Evolutionary conservation across 2,797 vertebrate species (phyloP), one percentile per base, ranked within the genome.

Genomic region (Anableps anableps): DNA sequence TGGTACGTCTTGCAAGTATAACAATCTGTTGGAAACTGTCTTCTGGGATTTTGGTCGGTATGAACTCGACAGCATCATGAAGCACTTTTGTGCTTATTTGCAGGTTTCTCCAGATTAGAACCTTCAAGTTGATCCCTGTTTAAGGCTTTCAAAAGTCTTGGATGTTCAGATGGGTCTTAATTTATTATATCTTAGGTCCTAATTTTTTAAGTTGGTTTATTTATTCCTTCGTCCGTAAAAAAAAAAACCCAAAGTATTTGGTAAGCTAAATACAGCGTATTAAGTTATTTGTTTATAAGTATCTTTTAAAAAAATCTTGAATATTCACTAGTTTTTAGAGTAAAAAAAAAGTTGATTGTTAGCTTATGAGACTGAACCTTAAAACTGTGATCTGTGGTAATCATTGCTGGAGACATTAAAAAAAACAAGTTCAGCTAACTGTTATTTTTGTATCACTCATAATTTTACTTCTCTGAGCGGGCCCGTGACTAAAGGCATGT

Each of bases 381-480:
- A 45, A 79, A 80, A 14, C 13, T 7, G 16, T 74, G 73, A 78
- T 14, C 13, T 47, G 60, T 76, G 62, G 21, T 19, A 74, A 0
- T 58, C 0, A 34, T 80, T 75, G 48, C 74, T 1, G 43, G 71
- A 62, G 60, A 72, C 64, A 45, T 43, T 21, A 60, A 10, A 66
- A 58, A 80, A 43, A 60, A 82, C 21, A 80, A 75, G 55, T 83
- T 84, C 50, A 82, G 82, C 58, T 76, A 50, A 53, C 60, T 84
- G 71, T 82, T 85, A 58, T 81, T 85, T 79, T 84, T 87, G 74
- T 48, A 76, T 83, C 83, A 82, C 75, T 89, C 47, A 75, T 53
- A 31, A 45, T 79, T 80, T 82, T 34, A 74, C 82, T 62, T 79
- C 53, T 85, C 78, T 82, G 62, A 51, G 53, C 75, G 64, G 73